A percentile compares a stretch with the other conserved stretches of the same genome.
Evolutionary conservation across 2,797 vertebrate genomes (phyloP).

Genomic region (Brachyalestes nurse): DNA sequence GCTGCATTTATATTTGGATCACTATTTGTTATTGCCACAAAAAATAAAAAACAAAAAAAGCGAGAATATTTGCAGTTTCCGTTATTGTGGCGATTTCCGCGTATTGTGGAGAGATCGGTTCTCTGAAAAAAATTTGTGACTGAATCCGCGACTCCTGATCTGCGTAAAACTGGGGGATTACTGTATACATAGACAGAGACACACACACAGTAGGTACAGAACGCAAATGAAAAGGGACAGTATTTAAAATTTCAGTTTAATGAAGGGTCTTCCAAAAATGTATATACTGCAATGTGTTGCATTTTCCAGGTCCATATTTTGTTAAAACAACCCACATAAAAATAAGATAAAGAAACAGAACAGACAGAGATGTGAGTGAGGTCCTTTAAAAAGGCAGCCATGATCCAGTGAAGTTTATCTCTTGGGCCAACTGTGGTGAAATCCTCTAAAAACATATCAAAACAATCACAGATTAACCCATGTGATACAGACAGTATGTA

Average conservation of each 20-base stretch:
- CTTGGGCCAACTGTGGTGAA: conserved; percentile 92
- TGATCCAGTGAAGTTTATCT: conserved; percentile 77
- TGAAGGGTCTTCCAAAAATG: conserved; percentile 30
- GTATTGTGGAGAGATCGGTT: too few relatives aligned
- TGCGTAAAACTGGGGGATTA: too few relatives aligned
- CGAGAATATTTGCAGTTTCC: too few relatives aligned
- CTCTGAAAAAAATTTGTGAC: too few relatives aligned
- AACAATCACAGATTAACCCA: background rate
- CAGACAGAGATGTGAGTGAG: conserved; percentile 31
- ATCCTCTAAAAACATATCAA: conserved; percentile 79
- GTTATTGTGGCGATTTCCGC: too few relatives aligned
- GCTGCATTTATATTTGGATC: too few relatives aligned
- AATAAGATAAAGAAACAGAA: conserved; percentile 26
- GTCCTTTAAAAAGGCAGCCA: background rate
- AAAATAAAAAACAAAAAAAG: too few relatives aligned
- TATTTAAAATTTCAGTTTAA: conserved; percentile 40
- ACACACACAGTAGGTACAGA: background rate
- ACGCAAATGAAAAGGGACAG: background rate
- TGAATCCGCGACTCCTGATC: too few relatives aligned
- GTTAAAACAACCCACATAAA: conserved; percentile 7
- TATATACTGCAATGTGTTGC: conserved; percentile 9
- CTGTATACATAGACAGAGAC: too few relatives aligned
- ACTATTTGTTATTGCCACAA: too few relatives aligned
- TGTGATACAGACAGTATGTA: background rate
- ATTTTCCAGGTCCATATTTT: background rate